phyloP scores from a whole-genome alignment of 2,797 vertebrate genomes.

The Micropoecilia bifurca region DNA sequence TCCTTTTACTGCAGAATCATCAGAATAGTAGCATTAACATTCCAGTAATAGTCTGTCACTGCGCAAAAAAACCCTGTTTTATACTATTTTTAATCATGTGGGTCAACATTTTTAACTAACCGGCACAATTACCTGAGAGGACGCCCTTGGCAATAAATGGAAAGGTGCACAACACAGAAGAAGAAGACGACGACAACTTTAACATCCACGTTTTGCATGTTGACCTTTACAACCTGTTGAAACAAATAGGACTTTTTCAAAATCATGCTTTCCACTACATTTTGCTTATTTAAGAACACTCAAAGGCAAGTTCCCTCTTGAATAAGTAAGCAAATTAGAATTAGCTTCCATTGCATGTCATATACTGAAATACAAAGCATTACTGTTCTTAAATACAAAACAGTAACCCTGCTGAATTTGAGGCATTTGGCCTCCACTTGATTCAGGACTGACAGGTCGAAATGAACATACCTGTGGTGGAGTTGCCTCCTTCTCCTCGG shows the following conservation, averaged over 20 bases:
- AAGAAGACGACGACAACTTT: constrained; percentile 72
- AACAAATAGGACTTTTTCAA: constrained; percentile 7
- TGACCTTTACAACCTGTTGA: constrained; percentile 80
- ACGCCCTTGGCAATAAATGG: constrained; percentile 77
- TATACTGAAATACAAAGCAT: background rate
- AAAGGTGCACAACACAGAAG: constrained; percentile 80
- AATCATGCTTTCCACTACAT: background rate
- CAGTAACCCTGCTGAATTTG: background rate
- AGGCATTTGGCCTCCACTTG: background rate
- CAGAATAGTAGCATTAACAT: background rate
- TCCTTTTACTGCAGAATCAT: constrained; percentile 81
- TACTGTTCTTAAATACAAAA: background rate
- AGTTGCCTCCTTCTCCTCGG: constrained; percentile 1
- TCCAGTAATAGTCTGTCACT: background rate
- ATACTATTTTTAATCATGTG: background rate
- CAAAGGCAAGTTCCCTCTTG: background rate
- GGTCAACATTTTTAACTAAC: background rate
- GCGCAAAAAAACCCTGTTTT: background rate
- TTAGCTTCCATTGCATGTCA: background rate
- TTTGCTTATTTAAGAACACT: background rate
- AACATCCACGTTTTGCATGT: constrained; percentile 66
- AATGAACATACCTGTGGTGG: constrained; percentile 43
- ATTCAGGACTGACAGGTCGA: background rate
- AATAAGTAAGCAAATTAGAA: background rate
- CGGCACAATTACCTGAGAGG: constrained; percentile 78